A percentile compares a stretch with the other conserved stretches of the same genome.
Evolutionary conservation across 2,888 invertebrate species (phyloP).

Genomic region (Helicoverpa assulta): DNA sequence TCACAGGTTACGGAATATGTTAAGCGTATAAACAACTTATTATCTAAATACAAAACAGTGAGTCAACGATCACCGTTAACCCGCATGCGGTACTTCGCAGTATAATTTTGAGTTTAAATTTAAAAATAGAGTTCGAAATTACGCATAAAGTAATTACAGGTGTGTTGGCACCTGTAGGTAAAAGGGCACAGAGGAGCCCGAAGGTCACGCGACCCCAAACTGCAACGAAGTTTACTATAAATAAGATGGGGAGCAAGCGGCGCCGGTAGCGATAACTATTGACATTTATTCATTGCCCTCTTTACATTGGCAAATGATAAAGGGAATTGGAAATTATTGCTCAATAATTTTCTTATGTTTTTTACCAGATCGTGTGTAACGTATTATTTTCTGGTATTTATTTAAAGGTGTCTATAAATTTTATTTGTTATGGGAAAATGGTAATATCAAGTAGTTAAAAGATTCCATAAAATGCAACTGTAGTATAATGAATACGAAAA

Average conservation of each 20-base stretch:
- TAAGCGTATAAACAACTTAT: conserved; percentile 31
- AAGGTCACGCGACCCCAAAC: conserved; percentile 75
- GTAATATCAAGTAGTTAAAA: too few species aligned
- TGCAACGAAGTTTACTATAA: conserved; percentile 61
- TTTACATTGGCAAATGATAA: conserved; percentile 27
- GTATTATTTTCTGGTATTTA: not conserved
- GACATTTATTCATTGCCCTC: conserved; percentile 34
- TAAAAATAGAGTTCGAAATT: conserved; percentile 64
- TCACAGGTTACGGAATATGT: conserved; percentile 19
- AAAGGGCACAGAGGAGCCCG: conserved; percentile 71
- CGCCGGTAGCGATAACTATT: conserved; percentile 37
- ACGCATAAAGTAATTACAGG: conserved; percentile 78
- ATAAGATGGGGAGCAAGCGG: conserved; percentile 54
- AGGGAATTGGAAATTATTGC: conserved; percentile 16
- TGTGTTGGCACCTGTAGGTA: conserved; percentile 81
- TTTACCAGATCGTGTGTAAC: not conserved
- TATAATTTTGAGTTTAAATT: conserved; percentile 27
- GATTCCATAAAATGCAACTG: too few species aligned
- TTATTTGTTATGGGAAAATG: not conserved
- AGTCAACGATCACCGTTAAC: conserved; percentile 59
- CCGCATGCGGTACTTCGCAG: conserved; percentile 48
- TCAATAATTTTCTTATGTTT: not conserved
- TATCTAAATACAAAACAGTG: conserved; percentile 51
- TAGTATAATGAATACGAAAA: too few species aligned
- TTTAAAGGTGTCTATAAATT: not conserved